These are phyloP conservation scores for Heliopora coerulea DNA, from an alignment of 92 coral and sea anemone species.

Conservation along the genomic window DNA sequence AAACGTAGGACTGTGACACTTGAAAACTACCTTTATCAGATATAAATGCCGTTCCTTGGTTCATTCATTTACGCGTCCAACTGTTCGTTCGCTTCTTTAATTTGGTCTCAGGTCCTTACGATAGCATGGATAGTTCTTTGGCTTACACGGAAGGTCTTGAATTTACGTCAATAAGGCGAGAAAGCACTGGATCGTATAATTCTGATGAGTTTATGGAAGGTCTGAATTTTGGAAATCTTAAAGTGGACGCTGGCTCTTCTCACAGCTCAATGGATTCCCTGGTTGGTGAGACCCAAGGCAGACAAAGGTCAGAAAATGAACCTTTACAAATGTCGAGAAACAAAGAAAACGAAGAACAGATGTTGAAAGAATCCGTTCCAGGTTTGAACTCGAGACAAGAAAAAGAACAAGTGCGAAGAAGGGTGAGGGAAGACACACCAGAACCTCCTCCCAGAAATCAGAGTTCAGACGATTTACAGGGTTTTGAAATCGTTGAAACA, in stretches of 20 bases:
- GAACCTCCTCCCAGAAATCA: conserved; percentile 1
- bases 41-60: too few species aligned
- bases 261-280: conserved; percentile 88
- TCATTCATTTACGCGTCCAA: too few species aligned
- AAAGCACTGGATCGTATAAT: conserved; percentile 68
- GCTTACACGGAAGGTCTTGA: conserved; percentile 64
- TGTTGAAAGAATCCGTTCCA: background rate
- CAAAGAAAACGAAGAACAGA: background rate
- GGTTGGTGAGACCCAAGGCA: background rate
- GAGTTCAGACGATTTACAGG: conserved; percentile 19
- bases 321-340: background rate
- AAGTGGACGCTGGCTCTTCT: conserved; percentile 68
- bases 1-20: too few species aligned
- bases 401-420: background rate
- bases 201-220: conserved; percentile 84
- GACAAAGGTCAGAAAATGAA: background rate
- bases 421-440: background rate
- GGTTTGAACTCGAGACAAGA: background rate
- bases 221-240: conserved; percentile 70
- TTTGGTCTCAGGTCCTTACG: conserved; percentile 22
- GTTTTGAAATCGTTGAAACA: conserved; percentile 21
- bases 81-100: too few species aligned
- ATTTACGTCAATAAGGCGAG: conserved; percentile 74
- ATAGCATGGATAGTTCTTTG: conserved; percentile 70
- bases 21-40: too few species aligned